phyloP scores from a whole-genome alignment of 2,888 invertebrate species.

The Drosophila merina region DNA sequence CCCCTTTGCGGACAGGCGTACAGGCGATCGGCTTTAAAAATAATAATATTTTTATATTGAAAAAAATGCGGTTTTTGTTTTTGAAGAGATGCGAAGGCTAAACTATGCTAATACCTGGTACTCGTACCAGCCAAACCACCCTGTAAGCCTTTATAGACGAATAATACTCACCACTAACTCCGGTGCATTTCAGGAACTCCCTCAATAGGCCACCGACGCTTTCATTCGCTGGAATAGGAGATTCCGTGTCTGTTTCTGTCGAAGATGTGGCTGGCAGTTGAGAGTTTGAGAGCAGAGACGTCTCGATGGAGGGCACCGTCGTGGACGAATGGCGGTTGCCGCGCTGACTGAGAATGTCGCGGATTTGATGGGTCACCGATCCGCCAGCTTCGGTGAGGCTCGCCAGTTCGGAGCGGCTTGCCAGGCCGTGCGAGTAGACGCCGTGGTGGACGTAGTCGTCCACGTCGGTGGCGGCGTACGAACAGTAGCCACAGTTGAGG shows the following conservation, averaged over 20 bases:
- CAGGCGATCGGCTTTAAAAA: slow-evolving; percentile 60
- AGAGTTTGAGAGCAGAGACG: not conserved
- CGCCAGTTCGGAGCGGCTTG: slow-evolving; percentile 35
- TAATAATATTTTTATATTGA: not conserved
- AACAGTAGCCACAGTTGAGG: slow-evolving; percentile 73
- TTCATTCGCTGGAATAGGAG: not conserved
- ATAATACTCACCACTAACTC: slow-evolving; percentile 54
- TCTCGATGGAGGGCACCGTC: not conserved
- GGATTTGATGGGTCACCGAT: slow-evolving; percentile 62
- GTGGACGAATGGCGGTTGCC: not conserved
- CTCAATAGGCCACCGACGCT: slow-evolving; percentile 10
- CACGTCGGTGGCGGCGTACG: slow-evolving; percentile 58
- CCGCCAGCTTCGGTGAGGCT: not conserved
- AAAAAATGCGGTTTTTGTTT: too few relatives aligned
- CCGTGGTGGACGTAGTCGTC: slow-evolving; percentile 72
- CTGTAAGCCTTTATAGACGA: too few relatives aligned
- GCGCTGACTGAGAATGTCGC: slow-evolving; percentile 56
- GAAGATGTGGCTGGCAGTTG: not conserved
- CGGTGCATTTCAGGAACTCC: slow-evolving; percentile 41
- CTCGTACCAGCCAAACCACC: not conserved
- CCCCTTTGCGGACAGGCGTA: slow-evolving; percentile 67
- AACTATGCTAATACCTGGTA: not conserved
- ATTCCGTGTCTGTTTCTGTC: not conserved
- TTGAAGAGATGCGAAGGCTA: not conserved
- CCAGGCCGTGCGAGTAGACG: slow-evolving; percentile 57